Percentiles rank a stretch among this genome's conserved stretches.
Conservation (phyloP, 2,888 invertebrate species). For the Siphonodentalium dalli region DNA sequence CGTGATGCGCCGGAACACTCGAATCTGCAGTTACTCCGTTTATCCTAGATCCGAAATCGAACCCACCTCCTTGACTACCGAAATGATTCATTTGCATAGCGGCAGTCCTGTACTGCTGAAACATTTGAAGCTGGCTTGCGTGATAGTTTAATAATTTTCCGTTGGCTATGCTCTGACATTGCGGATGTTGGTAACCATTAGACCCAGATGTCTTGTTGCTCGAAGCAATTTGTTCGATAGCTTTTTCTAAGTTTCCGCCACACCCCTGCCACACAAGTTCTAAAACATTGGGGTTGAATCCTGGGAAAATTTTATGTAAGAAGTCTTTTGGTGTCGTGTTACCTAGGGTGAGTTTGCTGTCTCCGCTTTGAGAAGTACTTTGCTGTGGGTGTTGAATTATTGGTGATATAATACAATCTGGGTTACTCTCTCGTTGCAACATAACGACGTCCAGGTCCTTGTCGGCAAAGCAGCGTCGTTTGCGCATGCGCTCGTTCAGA, state of each 20-base stretch:
- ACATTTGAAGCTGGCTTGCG: too few species aligned
- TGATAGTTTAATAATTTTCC: too few species aligned
- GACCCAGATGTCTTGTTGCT: too few species aligned
- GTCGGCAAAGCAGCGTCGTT: slow-evolving; percentile 68
- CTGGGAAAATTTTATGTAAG: slow-evolving; percentile 47
- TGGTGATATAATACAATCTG: slow-evolving; percentile 33
- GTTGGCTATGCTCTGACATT: too few species aligned
- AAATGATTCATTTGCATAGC: too few species aligned
- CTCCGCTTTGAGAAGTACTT: not conserved
- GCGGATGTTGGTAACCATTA: too few species aligned
- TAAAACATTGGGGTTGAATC: slow-evolving; percentile 44
- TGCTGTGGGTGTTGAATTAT: slow-evolving; percentile 5
- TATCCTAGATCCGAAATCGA: too few species aligned
- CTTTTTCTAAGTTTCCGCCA: slow-evolving; percentile 44
- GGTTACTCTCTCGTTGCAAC: slow-evolving; percentile 55
- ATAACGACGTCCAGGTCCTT: slow-evolving; percentile 65
- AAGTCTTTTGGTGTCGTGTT: slow-evolving; percentile 42
- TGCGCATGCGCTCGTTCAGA: slow-evolving; percentile 71
- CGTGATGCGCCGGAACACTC: too few species aligned
- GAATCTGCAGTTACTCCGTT: too few species aligned
- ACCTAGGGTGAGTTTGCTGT: not conserved
- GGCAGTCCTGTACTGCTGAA: too few species aligned
- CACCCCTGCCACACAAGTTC: slow-evolving; percentile 55
- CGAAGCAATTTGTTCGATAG: slow-evolving; percentile 47
- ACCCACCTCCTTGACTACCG: too few species aligned